Percentiles rank a stretch among this genome's conserved stretches.
Conservation (phyloP, 2,113 vertebrate genomes). For the Clupea harengus region DNA sequence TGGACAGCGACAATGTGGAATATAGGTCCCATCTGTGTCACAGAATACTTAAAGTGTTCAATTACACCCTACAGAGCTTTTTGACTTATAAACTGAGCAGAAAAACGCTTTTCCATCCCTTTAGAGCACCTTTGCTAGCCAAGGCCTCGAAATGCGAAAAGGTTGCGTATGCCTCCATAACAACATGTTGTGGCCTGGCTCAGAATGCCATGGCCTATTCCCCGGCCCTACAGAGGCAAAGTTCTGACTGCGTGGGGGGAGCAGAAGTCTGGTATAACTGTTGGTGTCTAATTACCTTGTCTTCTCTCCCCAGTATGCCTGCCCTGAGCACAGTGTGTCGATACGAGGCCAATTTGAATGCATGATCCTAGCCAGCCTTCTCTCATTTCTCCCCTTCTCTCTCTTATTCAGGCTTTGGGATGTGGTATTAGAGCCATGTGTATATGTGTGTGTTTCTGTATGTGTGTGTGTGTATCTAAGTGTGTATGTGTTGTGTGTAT, state of each 20-base stretch:
- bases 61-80: background rate
- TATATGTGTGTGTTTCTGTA: background rate
- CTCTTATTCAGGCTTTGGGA: background rate
- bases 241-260: too few relatives aligned
- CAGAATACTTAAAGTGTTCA: background rate
- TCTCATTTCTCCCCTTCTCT: background rate
- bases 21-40: background rate
- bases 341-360: background rate
- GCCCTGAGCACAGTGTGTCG: background rate
- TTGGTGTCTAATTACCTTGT: background rate
- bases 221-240: too few relatives aligned
- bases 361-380: background rate
- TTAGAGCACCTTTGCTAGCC: background rate
- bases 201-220: too few relatives aligned
- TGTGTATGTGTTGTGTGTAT: background rate
- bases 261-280: background rate
- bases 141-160: background rate
- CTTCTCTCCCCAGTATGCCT: background rate
- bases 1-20: background rate
- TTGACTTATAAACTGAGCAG: background rate
- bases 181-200: background rate
- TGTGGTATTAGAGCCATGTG: background rate
- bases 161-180: background rate
- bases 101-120: background rate
- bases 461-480: background rate